Evolutionary conservation across 2,113 vertebrate genomes (phyloP).

Genomic region (Actenoides lindsayi): DNA sequence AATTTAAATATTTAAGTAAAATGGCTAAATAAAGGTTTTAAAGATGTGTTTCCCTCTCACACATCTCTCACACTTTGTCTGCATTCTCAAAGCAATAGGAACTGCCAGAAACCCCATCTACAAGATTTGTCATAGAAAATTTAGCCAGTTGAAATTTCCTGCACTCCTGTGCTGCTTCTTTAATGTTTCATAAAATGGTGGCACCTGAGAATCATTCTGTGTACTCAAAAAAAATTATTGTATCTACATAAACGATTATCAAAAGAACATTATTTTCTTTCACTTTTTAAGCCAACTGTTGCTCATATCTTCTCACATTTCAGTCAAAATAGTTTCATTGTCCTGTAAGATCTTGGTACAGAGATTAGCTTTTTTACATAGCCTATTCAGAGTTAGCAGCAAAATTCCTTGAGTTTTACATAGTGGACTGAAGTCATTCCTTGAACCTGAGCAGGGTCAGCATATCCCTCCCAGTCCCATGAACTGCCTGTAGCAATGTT

Average conservation of each 20-base stretch:
- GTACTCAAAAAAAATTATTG: background rate
- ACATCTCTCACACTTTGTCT: background rate
- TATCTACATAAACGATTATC: background rate
- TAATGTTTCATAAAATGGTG: background rate
- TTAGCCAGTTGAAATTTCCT: slow-evolving; percentile 4
- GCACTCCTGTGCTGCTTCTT: background rate
- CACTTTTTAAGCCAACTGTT: background rate
- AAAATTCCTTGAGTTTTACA: background rate
- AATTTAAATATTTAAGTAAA: slow-evolving; percentile 46
- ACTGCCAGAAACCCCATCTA: background rate
- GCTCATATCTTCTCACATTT: background rate
- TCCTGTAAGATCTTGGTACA: background rate
- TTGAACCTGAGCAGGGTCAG: background rate
- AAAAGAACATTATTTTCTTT: background rate
- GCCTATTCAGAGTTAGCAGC: background rate
- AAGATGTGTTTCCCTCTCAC: background rate
- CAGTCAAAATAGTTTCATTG: background rate
- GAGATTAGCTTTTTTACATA: background rate
- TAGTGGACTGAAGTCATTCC: background rate
- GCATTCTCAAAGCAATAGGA: background rate
- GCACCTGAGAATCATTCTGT: background rate
- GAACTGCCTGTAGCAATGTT: background rate
- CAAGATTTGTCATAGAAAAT: slow-evolving; percentile 2
- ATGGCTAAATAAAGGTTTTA: background rate
- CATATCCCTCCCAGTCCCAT: background rate